phyloP scores from a whole-genome alignment of 2,113 vertebrate species.

The Melozone crissalis region DNA sequence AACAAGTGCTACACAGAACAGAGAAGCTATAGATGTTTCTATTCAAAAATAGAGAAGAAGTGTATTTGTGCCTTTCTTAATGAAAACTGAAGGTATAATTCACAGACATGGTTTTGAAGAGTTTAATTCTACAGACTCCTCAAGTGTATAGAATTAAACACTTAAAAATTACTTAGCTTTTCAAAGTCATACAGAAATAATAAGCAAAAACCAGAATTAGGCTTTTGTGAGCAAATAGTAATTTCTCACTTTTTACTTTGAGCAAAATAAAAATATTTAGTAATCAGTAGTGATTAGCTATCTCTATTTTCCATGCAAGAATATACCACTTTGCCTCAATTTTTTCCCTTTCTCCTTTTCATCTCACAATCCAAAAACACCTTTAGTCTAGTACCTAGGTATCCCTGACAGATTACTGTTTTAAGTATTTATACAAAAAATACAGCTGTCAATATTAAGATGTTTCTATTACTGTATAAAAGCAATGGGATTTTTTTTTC shows the following conservation, averaged over 20 bases:
- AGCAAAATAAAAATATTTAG: neutral
- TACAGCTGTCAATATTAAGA: neutral
- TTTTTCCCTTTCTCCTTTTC: neutral
- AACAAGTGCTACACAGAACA: neutral
- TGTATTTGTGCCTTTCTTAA: neutral
- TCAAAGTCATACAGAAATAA: neutral
- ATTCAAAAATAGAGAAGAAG: neutral
- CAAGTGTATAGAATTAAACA: neutral
- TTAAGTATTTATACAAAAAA: neutral
- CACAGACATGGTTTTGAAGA: neutral
- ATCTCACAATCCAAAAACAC: neutral
- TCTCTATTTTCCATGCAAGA: neutral
- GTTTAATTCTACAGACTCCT: neutral
- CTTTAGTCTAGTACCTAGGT: neutral
- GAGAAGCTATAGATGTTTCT: neutral
- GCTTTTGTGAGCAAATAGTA: neutral
- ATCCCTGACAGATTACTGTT: neutral
- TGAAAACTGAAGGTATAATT: neutral
- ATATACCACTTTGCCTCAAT: neutral
- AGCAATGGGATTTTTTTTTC: neutral
- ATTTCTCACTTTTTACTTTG: neutral
- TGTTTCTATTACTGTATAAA: neutral
- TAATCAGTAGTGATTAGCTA: neutral
- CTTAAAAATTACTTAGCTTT: neutral
- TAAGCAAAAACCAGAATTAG: neutral